Conservation (phyloP, 2,888 invertebrate species). For the Oxyteleia sp. region DNA sequence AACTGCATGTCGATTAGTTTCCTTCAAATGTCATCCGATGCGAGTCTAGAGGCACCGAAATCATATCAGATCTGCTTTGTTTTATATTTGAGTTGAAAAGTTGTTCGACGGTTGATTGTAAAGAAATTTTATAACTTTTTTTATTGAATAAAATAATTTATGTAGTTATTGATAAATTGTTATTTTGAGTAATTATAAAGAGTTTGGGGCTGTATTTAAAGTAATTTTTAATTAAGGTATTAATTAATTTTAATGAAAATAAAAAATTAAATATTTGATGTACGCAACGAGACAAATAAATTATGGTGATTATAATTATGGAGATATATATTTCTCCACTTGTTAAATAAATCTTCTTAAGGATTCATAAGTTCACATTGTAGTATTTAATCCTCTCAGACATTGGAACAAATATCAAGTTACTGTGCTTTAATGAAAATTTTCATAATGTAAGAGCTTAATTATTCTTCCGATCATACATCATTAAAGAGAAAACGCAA, state of each 20-base stretch:
- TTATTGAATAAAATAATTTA: no score
- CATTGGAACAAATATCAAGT: not conserved
- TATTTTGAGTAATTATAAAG: no score
- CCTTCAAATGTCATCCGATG: slow-evolving; percentile 8
- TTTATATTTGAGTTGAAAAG: not conserved
- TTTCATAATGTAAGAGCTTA: not conserved
- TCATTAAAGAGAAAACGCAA: not conserved
- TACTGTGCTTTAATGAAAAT: not conserved
- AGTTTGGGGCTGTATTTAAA: no score
- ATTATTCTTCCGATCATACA: not conserved
- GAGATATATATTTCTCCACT: not conserved
- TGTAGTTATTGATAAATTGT: no score
- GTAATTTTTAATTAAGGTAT: no score
- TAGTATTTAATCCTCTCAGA: not conserved
- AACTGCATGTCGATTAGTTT: slow-evolving; percentile 17
- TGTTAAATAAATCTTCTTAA: not conserved
- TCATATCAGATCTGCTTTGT: not conserved
- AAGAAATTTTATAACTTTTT: not conserved
- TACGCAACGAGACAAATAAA: no score
- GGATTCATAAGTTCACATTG: not conserved
- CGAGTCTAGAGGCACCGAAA: not conserved
- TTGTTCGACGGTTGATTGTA: not conserved
- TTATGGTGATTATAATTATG: no score
- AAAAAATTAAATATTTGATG: no score
- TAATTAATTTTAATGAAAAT: no score